phyloP scores from a whole-genome alignment of 2,113 vertebrate genomes.

The Proterorhinus semilunaris region DNA sequence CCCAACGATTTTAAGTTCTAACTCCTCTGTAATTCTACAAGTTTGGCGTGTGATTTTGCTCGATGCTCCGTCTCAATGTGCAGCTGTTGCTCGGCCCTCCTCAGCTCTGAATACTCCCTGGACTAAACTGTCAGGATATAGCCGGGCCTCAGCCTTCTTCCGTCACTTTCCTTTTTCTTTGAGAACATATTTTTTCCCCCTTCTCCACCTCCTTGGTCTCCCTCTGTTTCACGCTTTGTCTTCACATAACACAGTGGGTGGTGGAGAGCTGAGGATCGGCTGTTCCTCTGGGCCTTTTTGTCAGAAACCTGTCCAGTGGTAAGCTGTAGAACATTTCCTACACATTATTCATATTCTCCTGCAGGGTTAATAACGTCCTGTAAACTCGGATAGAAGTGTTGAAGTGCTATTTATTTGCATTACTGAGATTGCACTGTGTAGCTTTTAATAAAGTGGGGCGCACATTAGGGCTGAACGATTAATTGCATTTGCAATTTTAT shows the following conservation, averaged over 20 bases:
- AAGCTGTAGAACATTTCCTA: conserved; percentile 33
- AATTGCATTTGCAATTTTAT: no score
- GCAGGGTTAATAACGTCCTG: conserved; percentile 2
- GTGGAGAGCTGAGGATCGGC: conserved; percentile 53
- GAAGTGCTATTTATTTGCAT: background rate
- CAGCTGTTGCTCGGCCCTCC: conserved; percentile 66
- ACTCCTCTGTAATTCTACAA: conserved; percentile 13
- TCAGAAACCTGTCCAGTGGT: conserved; percentile 52
- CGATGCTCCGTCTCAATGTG: conserved; percentile 31
- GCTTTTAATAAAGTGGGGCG: background rate
- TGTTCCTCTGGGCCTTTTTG: conserved; percentile 54
- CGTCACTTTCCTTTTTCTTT: conserved; percentile 48
- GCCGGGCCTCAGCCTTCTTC: conserved; percentile 36
- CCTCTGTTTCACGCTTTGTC: conserved; percentile 71
- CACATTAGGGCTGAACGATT: no score
- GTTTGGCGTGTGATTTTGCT: conserved; percentile 12
- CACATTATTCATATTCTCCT: conserved; percentile 19
- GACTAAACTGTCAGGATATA: conserved; percentile 56
- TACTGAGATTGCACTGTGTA: background rate
- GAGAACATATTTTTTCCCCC: conserved; percentile 41
- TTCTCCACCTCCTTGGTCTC: conserved; percentile 57
- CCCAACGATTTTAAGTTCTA: no score
- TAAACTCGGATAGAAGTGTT: background rate
- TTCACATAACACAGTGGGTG: conserved; percentile 65
- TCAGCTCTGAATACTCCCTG: conserved; percentile 44